phyloP scores from a whole-genome alignment of 2,113 vertebrate genomes.

The Rhinolophus ferrumequinum region DNA sequence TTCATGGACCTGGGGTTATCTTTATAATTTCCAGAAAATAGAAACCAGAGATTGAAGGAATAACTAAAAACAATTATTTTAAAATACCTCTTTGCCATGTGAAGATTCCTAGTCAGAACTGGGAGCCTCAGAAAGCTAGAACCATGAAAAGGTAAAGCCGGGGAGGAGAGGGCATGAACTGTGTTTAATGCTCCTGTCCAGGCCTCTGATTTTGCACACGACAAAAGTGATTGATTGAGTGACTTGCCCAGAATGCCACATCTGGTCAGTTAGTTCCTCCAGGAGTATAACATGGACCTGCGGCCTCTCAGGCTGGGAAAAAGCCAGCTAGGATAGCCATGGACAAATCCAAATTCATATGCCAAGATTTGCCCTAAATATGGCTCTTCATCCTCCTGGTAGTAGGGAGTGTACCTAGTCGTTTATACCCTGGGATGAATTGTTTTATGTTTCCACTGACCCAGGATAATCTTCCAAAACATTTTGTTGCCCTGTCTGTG shows the following conservation, averaged over 20 bases:
- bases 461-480: constrained; percentile 10
- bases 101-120: neutral
- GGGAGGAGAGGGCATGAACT: neutral
- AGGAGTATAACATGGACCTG: neutral
- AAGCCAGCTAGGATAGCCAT: neutral
- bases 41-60: neutral
- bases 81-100: neutral
- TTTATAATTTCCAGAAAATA: neutral
- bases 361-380: neutral
- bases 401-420: neutral
- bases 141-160: neutral
- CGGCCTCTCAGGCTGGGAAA: neutral
- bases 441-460: neutral
- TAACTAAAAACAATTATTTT: neutral
- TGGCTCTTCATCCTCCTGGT: neutral
- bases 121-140: neutral
- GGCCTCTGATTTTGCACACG: neutral
- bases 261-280: neutral
- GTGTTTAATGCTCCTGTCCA: neutral
- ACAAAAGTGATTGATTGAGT: neutral
- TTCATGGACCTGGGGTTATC: neutral
- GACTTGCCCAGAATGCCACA: neutral
- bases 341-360: neutral
- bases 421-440: neutral
- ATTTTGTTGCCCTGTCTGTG: neutral